Percentiles rank a stretch among this genome's conserved stretches.
Conservation (phyloP, 2,888 invertebrate species). For the Meiosimyza decipiens region DNA sequence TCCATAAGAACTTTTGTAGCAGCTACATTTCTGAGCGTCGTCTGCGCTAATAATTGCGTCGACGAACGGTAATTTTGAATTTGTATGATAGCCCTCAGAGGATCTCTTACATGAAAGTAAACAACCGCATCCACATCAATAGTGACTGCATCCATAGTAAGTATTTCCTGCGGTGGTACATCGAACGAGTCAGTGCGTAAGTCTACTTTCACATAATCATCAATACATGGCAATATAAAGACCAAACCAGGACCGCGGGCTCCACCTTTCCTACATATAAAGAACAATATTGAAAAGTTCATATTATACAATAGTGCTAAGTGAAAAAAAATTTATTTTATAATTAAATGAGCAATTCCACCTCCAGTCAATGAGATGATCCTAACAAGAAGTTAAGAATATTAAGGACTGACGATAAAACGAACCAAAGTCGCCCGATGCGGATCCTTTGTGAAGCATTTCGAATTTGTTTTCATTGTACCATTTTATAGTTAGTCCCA, state of each 20-base stretch:
- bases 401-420: too few relatives aligned
- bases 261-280: constrained; percentile 62
- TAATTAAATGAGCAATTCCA: too few relatives aligned
- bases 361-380: too few relatives aligned
- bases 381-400: too few relatives aligned
- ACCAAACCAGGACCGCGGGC: constrained; percentile 71
- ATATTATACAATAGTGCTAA: too few relatives aligned
- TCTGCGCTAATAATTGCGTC: constrained; percentile 81
- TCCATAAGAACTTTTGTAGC: constrained; percentile 91
- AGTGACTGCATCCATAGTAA: constrained; percentile 92
- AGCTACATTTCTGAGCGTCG: constrained; percentile 86
- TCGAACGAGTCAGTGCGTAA: constrained; percentile 72
- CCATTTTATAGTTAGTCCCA: too few relatives aligned
- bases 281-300: background rate
- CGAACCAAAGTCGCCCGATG: too few relatives aligned
- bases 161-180: constrained; percentile 74
- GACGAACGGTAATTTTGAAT: constrained; percentile 73
- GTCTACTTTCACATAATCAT: constrained; percentile 70
- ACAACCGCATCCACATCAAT: constrained; percentile 91
- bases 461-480: too few relatives aligned
- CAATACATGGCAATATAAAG: constrained; percentile 73
- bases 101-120: constrained; percentile 81
- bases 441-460: too few relatives aligned
- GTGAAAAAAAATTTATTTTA: too few relatives aligned
- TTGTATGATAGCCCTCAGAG: constrained; percentile 77